phyloP scores from a whole-genome alignment of 2,888 invertebrate species.

The Microchrysa polita region DNA sequence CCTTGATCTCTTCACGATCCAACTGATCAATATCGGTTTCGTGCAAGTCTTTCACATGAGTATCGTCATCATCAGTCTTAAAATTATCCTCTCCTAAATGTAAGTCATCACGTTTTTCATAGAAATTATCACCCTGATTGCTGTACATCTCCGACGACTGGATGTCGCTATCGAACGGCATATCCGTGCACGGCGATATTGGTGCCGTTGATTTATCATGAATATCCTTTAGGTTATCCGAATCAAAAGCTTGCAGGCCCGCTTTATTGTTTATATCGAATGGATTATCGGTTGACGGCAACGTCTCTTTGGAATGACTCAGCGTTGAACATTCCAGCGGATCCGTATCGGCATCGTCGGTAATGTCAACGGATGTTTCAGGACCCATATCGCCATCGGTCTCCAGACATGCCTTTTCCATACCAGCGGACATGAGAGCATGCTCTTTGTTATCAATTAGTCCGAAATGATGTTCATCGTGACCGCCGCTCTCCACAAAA shows the following conservation, averaged over 20 bases:
- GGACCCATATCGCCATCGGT: conserved; percentile 75
- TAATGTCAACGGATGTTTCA: conserved; percentile 78
- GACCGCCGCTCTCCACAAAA: neutral
- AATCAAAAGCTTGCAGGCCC: conserved; percentile 46
- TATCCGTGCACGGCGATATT: conserved; percentile 20
- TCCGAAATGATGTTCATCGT: neutral
- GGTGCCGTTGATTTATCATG: conserved; percentile 20
- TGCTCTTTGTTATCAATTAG: conserved; percentile 61
- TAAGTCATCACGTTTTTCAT: conserved; percentile 3
- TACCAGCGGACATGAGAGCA: conserved; percentile 48
- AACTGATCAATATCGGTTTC: conserved; percentile 18
- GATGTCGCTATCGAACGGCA: conserved; percentile 11
- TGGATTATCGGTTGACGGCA: conserved; percentile 53
- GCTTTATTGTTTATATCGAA: conserved; percentile 50
- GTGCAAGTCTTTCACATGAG: neutral
- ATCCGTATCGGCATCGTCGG: conserved; percentile 64
- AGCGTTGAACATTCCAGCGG: conserved; percentile 51
- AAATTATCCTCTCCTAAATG: conserved; percentile 30
- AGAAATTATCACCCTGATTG: neutral
- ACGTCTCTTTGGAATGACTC: conserved; percentile 53
- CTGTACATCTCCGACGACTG: neutral
- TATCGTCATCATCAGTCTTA: conserved; percentile 15
- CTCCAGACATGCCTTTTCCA: conserved; percentile 67
- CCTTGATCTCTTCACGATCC: neutral
- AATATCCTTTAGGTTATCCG: conserved; percentile 44